Evolutionary conservation across 2,797 vertebrate genomes (phyloP).

Genomic region (Sphaeramia orbicularis): DNA sequence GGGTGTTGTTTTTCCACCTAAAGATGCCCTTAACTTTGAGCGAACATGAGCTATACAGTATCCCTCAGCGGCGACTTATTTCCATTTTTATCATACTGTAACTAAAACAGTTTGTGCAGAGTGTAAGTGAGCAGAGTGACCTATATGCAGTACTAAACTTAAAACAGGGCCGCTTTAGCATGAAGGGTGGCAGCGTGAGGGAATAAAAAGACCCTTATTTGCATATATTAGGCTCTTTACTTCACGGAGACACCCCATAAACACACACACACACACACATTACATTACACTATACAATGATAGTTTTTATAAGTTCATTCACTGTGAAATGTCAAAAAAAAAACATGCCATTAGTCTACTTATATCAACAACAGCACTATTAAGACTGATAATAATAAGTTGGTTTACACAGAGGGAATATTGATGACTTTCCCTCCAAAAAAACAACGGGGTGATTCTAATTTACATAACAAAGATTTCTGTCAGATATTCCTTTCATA

Average conservation of each 20-base stretch:
- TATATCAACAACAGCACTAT: too few species aligned
- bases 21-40: slow-evolving; percentile 12
- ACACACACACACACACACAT: neutral
- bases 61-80: slow-evolving; percentile 1
- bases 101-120: slow-evolving; percentile 35
- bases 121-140: slow-evolving; percentile 37
- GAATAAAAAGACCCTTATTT: slow-evolving; percentile 16
- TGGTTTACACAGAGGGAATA: too few species aligned
- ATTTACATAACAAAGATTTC: too few species aligned
- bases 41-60: slow-evolving; percentile 14
- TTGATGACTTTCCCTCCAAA: too few species aligned
- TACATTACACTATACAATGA: neutral
- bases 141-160: slow-evolving; percentile 28
- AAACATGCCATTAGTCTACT: too few species aligned
- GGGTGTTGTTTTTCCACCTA: slow-evolving; percentile 23
- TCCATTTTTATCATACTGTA: slow-evolving; percentile 35
- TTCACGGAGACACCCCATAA: neutral
- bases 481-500: too few species aligned
- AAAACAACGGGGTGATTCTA: too few species aligned
- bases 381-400: too few species aligned
- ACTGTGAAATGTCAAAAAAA: too few species aligned
- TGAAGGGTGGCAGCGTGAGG: neutral
- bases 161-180: slow-evolving; percentile 39
- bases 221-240: neutral
- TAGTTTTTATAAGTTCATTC: too few species aligned